Percentiles rank a stretch among this genome's conserved stretches.
These are phyloP conservation scores for Exephanes ischioxanthus DNA, from an alignment of 2,888 invertebrate species.

Conservation along the genomic window DNA sequence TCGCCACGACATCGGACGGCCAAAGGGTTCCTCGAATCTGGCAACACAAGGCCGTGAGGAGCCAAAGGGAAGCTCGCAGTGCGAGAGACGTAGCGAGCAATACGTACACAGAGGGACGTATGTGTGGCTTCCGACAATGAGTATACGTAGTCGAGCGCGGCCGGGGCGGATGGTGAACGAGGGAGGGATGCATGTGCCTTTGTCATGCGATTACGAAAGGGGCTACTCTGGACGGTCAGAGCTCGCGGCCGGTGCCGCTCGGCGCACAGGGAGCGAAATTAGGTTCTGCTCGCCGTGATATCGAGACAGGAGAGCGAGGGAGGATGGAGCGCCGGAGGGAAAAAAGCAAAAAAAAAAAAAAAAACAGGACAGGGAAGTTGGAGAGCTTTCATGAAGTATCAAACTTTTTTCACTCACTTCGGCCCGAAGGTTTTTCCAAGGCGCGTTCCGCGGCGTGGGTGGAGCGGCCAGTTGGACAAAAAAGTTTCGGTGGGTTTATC, in stretches of 20 bases:
- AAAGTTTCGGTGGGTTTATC: slow-evolving; percentile 36
- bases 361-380: slow-evolving; percentile 37
- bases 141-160: not conserved
- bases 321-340: slow-evolving; percentile 33
- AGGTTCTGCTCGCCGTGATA: slow-evolving; percentile 77
- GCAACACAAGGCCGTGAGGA: slow-evolving; percentile 12
- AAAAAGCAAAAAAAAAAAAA: slow-evolving; percentile 54
- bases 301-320: slow-evolving; percentile 72
- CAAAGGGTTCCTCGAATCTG: slow-evolving; percentile 53
- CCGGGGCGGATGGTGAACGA: not conserved
- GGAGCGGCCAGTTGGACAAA: not conserved
- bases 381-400: slow-evolving; percentile 50
- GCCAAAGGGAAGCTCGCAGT: slow-evolving; percentile 38
- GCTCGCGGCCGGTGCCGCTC: slow-evolving; percentile 57
- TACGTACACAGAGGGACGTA: slow-evolving; percentile 40
- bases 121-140: slow-evolving; percentile 23
- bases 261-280: slow-evolving; percentile 73
- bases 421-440: not conserved
- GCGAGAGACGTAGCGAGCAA: slow-evolving; percentile 59
- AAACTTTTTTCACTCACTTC: slow-evolving; percentile 55
- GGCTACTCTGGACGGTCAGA: slow-evolving; percentile 57
- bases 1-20: slow-evolving; percentile 48
- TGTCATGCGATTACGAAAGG: slow-evolving; percentile 79
- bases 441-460: not conserved
- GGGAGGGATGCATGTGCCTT: slow-evolving; percentile 70